A percentile compares a stretch with the other conserved stretches of the same genome.
phyloP scores from a whole-genome alignment of 2,797 vertebrate genomes.

The Eidolon dupreanum region DNA sequence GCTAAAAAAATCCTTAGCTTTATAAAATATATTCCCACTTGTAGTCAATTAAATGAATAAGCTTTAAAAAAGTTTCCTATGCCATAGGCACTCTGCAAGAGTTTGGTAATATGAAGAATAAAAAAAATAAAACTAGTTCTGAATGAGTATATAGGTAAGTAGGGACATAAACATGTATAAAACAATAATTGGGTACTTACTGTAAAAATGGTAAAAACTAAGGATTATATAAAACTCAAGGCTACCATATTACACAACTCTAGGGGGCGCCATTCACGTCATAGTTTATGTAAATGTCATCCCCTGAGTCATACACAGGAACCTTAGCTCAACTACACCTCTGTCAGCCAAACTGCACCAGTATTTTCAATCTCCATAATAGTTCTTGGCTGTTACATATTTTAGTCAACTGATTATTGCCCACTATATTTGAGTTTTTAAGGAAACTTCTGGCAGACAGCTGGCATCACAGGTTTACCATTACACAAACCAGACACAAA shows the following conservation, averaged over 20 bases:
- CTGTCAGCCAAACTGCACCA: background rate
- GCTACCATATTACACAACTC: background rate
- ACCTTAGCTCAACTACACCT: background rate
- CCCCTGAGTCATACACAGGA: background rate
- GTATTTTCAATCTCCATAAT: background rate
- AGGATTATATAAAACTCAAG: background rate
- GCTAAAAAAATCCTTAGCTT: background rate
- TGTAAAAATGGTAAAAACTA: background rate
- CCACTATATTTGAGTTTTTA: slow-evolving; percentile 23
- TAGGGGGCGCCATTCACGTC: background rate
- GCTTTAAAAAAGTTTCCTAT: background rate
- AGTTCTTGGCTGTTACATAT: slow-evolving; percentile 11
- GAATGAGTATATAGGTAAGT: background rate
- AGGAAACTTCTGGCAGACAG: slow-evolving; percentile 63
- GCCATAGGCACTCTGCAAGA: background rate
- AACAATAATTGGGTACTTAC: background rate
- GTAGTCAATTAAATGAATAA: background rate
- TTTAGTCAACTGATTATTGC: slow-evolving; percentile 56
- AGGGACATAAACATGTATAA: background rate
- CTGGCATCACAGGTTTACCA: slow-evolving; percentile 47
- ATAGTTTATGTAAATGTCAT: background rate
- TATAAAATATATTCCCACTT: background rate
- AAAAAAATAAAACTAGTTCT: background rate
- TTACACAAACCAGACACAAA: slow-evolving; percentile 54
- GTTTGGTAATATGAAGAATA: background rate